Percentiles rank a stretch among this genome's conserved stretches.
Evolutionary conservation across 1,140 invertebrate species (phyloP).

Genomic region (Drosophila bocki): DNA sequence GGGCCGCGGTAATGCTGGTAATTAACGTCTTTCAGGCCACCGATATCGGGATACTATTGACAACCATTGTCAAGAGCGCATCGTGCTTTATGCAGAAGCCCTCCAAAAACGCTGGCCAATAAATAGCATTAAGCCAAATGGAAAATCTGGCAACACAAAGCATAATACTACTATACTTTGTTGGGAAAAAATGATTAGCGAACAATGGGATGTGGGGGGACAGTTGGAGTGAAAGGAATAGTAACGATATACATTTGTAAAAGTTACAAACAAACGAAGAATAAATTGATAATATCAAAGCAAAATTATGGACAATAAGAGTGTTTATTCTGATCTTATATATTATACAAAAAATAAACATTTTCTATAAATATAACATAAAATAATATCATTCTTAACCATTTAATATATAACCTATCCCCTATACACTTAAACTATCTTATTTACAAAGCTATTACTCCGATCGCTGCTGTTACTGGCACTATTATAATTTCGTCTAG

Average conservation of each 20-base stretch:
- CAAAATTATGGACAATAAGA: too few species aligned
- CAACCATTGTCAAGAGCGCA: constrained; percentile 39
- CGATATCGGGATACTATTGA: constrained; percentile 55
- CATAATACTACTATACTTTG: constrained; percentile 4
- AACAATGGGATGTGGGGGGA: neutral
- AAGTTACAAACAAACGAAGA: too few species aligned
- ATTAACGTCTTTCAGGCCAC: constrained; percentile 74
- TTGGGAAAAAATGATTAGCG: neutral
- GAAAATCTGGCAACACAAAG: constrained; percentile 26
- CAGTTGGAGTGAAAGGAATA: neutral
- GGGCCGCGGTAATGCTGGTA: constrained; percentile 66
- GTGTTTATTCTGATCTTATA: too few species aligned
- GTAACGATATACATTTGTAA: neutral
- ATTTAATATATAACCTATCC: too few species aligned
- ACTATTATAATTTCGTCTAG: constrained; percentile 4
- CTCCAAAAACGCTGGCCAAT: constrained; percentile 7
- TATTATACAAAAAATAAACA: too few species aligned
- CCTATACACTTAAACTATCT: neutral
- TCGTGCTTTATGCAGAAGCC: constrained; percentile 4
- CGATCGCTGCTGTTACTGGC: neutral
- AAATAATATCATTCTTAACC: too few species aligned
- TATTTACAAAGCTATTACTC: neutral
- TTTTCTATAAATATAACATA: too few species aligned
- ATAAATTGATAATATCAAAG: too few species aligned
- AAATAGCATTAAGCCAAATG: constrained; percentile 21